Base-by-base conservation (phyloP, 2,888 invertebrate species). In the Epinotia ramella region DNA sequence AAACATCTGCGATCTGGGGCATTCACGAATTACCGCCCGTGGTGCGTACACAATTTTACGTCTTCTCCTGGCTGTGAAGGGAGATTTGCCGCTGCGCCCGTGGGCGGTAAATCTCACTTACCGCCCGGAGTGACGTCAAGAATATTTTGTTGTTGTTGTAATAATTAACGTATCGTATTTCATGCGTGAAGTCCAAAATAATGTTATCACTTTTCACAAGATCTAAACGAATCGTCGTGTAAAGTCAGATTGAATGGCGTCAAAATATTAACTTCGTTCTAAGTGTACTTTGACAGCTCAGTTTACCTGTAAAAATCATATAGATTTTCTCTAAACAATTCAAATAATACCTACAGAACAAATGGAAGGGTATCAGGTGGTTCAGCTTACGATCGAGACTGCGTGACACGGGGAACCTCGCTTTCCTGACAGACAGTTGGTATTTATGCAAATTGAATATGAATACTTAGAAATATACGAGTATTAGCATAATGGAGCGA, bases 301-400 rank as follows among this genome's bases (percentile, higher is more conserved):
- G 13, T 53, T 53, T 53, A 53, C 53, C 6, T 53, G 53, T 7
- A 6, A 53, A n/a, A n/a, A 6, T n/a, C n/a, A n/a, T n/a, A n/a
- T n/a, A 53, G 7, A n/a, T 53, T n/a, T 16, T 16, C 33, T 62
- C 62, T 13, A 33, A 62, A 62, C n/a, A 70, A 49, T 60, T 60
- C 62, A 60, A 67, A 40, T 40, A 40, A 40, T 40, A 40, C 40
- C 7, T 63, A 11, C 3, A n/a, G 12, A 53, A 67, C 3, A 62
- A 67, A 67, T 53, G 33, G 59, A 67, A 53, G 20, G 62, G 40
- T 11, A 73, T 59, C 73, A 73, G 67, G 73, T 73, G 73, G 67
- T 66, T 62, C 60, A 62, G 66, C 49, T 49, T 66, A 53, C 53
- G 5, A 53, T 53, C 16, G 24, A 20, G 11, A 56, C 56, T 46